phyloP scores from a whole-genome alignment of 2,888 invertebrate species.

The Sesia bembeciformis region DNA sequence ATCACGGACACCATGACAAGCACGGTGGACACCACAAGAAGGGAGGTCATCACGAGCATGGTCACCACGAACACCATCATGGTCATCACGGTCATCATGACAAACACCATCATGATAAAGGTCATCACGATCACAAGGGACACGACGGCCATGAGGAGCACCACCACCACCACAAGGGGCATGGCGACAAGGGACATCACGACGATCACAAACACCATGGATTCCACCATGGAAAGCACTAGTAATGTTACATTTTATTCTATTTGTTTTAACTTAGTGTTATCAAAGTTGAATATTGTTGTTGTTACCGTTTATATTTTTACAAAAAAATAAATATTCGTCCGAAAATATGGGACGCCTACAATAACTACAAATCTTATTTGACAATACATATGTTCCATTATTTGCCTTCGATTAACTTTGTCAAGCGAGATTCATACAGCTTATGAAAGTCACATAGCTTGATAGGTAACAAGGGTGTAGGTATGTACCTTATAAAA shows the following conservation, averaged over 20 bases:
- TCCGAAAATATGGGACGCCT: no score
- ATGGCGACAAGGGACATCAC: slow-evolving; percentile 85
- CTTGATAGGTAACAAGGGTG: no score
- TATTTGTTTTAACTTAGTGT: neutral
- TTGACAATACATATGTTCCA: no score
- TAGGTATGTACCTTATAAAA: no score
- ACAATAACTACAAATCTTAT: no score
- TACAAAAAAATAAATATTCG: neutral
- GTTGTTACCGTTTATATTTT: slow-evolving; percentile 7
- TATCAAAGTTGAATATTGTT: slow-evolving; percentile 13
- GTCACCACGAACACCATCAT: slow-evolving; percentile 84
- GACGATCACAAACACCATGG: slow-evolving; percentile 83
- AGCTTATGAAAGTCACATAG: no score
- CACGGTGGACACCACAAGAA: slow-evolving; percentile 87
- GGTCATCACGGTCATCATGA: slow-evolving; percentile 87
- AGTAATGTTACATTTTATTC: slow-evolving; percentile 17
- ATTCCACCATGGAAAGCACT: slow-evolving; percentile 73
- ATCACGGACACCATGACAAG: slow-evolving; percentile 82
- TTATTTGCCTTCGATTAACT: no score
- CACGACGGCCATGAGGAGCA: slow-evolving; percentile 85
- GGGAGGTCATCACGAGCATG: slow-evolving; percentile 85
- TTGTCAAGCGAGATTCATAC: no score
- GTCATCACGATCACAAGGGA: slow-evolving; percentile 86
- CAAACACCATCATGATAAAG: slow-evolving; percentile 86
- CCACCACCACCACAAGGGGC: slow-evolving; percentile 81